Evolutionary conservation across 2,113 vertebrate species (phyloP), one percentile per base, ranked within the genome.

Genomic region (Colius striatus): DNA sequence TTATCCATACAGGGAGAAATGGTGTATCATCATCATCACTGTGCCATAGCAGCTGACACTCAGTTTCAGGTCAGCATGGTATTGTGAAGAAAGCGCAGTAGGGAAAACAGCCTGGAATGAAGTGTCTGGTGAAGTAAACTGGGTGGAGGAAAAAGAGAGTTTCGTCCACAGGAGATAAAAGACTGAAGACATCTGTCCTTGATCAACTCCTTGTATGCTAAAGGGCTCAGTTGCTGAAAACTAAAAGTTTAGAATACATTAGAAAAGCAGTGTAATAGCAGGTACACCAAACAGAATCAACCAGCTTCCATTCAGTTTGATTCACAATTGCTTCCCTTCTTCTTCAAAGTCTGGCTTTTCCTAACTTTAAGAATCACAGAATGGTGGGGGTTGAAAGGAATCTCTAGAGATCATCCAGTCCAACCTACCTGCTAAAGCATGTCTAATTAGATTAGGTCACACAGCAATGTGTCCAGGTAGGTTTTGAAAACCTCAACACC

Each of bases 1-100:
- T 93, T 36, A 88, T 70, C 30, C n/a, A 29, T 45, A n/a, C 67
- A 58, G 26, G 72, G 30, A 88, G 48, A 70, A 81, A 30, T 57
- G 30, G 61, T 78, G 51, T 50, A 34, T 80, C 51, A 48, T 41
- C 67, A 29, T 70, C 36, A 34, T 54, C 67, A 58, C 22, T 54
- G 47, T 76, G 67, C 88, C 11, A 5, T 47, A 34, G 47, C 43
- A 67, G 10, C 41, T 57, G 74, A 32, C 38, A 70, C 54, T 22
- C 45, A 77, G 22, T 47, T 66, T 89, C 0, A 0, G 73, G 77
- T 67, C 84, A 81, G 61, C 47, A 10, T 10, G 12, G 4, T 87
- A 92, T 84, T 90, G 71, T 85, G 48, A 88, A 65, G 58, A 76
- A 79, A 67, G 13, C 82, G 23, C 45, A 82, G 55, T 26, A 79